Evolutionary conservation across 2,888 invertebrate species (phyloP), one percentile per base, ranked within the genome.

Genomic region (Agonopterix heracliana): DNA sequence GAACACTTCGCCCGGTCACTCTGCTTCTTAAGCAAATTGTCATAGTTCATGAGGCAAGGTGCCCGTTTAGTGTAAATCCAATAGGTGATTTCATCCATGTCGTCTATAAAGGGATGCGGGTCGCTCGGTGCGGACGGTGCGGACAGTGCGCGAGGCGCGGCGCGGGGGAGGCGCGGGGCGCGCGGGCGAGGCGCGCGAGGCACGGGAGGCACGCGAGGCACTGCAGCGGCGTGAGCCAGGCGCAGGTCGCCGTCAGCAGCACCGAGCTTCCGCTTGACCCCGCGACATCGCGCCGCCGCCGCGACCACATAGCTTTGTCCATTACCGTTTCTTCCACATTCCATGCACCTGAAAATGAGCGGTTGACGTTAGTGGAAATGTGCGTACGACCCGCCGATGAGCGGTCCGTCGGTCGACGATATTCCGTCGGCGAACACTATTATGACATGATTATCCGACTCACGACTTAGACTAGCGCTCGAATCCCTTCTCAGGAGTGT

Each of bases 51-150:
- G 40, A 88, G 80, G 71, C 88, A 89, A 0, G 89, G 89, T 10
- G 89, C 83, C 63, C 83, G 70, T 55, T 82, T 82, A 1, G 89
- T 87, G 57, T 75, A 72, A 34, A 89, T 73, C 89, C 89, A 89
- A 57, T 77, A 87, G 1, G 79, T 66, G 68, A 89, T 88, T 63
- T 88, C 88, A 55, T 88, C 87, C 82, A 87, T 86, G 55, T 72
- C 77, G 73, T 60, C 84, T 76, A 84, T 82, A 82, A 82, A 81
- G 81, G 81, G 81, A 11, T 51, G 48, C 50, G 7, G 38, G 44
- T 47, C 45, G 46, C 48, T 47, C 13, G 54, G n/a, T 40, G 43
- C 46, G 45, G 44, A 45, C 49, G 50, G 13, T 48, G 47, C 14
- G n/a, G n/a, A n/a, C n/a, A n/a, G n/a, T n/a, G n/a, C 46, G 45